Evolutionary conservation across 2,797 vertebrate genomes (phyloP).

Genomic region (Malurus splendens): DNA sequence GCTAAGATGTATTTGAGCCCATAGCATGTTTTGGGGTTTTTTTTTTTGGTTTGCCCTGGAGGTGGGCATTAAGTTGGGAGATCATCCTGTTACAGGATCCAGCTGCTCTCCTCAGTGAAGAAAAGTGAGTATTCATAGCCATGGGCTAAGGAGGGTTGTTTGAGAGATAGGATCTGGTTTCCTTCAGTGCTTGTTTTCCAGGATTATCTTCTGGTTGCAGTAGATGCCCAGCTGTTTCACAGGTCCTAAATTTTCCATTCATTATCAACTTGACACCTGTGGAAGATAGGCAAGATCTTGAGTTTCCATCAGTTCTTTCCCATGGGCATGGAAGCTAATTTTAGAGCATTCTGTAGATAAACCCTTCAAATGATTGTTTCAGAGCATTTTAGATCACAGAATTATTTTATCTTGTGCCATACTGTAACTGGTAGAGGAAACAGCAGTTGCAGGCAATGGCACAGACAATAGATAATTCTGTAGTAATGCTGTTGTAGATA

Average conservation of each 20-base stretch:
- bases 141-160: neutral
- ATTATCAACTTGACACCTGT: conserved; percentile 72
- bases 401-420: neutral
- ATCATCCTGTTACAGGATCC: neutral
- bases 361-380: neutral
- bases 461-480: neutral
- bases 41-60: neutral
- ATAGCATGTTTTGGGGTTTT: rapidly evolving
- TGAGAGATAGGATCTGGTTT: conserved; percentile 12
- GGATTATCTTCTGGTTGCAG: conserved; percentile 24
- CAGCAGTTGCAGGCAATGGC: neutral
- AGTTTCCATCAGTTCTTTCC: neutral
- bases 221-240: neutral
- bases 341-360: conserved; percentile 11
- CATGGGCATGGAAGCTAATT: conserved; percentile 13
- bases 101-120: neutral
- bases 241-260: conserved; percentile 69
- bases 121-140: neutral
- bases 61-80: neutral
- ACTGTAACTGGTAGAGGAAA: neutral
- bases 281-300: conserved; percentile 34
- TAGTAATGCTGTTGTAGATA: neutral
- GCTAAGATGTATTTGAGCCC: rapidly evolving
- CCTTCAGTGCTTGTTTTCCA: conserved; percentile 36
- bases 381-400: neutral